Base-by-base conservation (phyloP, 2,113 vertebrate genomes). In the Lota lota region DNA sequence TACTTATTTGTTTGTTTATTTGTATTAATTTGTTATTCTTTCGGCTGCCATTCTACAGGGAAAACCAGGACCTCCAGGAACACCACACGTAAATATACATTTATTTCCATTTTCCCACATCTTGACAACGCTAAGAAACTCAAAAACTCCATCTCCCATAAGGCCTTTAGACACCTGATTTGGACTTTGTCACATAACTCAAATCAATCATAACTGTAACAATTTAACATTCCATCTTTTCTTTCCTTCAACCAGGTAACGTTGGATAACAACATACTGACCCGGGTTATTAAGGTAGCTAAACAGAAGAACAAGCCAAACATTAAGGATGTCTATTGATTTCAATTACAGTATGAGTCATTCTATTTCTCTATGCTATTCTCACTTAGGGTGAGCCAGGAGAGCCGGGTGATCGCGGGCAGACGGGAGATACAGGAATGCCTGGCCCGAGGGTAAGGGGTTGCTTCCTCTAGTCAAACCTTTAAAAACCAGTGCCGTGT, bases 251-350 rank as follows among this genome's bases (percentile, higher is more conserved):
- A 33, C 81, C 57, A 93, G 70, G 73, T 85, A 51, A 57, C 72
- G 20, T 66, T 81, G 69, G 90, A 93, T 63, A 90, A 82, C 78
- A 89, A 54, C 58, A 16, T 92, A 16, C 62, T 85, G 64, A 84
- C 90, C 75, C 92, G 91, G 87, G 91, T 88, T 0, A 86, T 94
- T 61, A 94, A 93, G 94, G 94, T 94, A 64, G 47, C 11, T 24
- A 22, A 19, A 3, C 16, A 19, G 1, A 67, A 58, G 11, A 61
- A 63, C 22, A 36, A 57, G 4, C 18, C n/a, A 10, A 24, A 22
- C 28, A 63, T 40, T n/a, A 22, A 22, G 15, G 14, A 12, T 14
- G 14, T 22, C 10, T 24, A 61, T 24, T 24, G n/a, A 11, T 20
- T 20, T 18, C n/a, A 10, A 22, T 60, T 3, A 21, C 22, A 62